phyloP scores from a whole-genome alignment of 2,113 vertebrate genomes.

The Cavia aperea region DNA sequence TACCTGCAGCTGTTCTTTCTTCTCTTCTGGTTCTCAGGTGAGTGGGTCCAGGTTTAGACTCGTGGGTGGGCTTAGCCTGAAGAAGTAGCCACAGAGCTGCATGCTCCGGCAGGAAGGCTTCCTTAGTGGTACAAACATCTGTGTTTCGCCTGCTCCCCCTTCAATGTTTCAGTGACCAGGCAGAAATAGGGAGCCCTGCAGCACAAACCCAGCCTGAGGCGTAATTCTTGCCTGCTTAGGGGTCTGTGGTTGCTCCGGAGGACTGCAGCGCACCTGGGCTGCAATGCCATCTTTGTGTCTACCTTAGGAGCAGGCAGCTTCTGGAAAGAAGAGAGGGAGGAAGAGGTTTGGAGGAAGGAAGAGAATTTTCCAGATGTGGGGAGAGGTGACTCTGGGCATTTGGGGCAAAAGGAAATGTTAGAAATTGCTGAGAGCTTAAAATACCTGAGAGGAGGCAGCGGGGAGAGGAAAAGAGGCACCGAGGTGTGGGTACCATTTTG shows the following conservation, averaged over 20 bases:
- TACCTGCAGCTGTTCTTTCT: background rate
- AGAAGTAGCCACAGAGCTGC: background rate
- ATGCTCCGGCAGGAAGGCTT: background rate
- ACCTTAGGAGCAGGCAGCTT: background rate
- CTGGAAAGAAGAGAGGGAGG: background rate
- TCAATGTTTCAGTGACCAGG: rapidly evolving
- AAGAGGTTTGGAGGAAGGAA: background rate
- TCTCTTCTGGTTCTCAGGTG: slow-evolving; percentile 42
- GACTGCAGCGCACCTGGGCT: rapidly evolving
- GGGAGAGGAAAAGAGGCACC: background rate
- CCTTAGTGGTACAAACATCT: background rate
- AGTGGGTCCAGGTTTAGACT: background rate
- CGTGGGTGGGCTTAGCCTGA: rapidly evolving
- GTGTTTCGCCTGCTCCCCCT: background rate
- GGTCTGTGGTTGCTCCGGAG: background rate
- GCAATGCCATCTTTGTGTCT: background rate
- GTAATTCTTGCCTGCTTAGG: rapidly evolving
- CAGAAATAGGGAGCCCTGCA: background rate
- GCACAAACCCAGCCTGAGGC: background rate
- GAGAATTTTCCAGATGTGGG: background rate
- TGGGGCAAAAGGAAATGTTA: background rate
- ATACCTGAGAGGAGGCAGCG: background rate
- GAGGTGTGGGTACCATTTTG: background rate
- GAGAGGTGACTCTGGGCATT: background rate
- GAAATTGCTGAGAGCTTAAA: background rate